These are phyloP conservation scores for Ptychochromis oligacanthus DNA, from an alignment of 2,113 vertebrate species.

Conservation along the genomic window DNA sequence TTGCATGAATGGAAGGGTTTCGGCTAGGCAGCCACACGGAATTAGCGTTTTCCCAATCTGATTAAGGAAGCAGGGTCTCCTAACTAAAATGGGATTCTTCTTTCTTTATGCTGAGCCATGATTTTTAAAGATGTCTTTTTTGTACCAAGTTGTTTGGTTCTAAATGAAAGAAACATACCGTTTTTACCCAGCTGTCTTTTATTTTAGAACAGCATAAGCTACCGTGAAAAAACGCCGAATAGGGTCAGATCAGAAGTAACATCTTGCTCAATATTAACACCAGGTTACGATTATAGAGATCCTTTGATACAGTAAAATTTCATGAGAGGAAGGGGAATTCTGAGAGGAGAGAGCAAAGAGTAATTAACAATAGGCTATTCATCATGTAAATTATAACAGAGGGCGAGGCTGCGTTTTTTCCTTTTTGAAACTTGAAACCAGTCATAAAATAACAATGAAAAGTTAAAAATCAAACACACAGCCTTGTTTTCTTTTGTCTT, in stretches of 20 bases:
- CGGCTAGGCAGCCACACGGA: background rate
- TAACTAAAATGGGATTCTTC: background rate
- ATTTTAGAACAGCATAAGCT: background rate
- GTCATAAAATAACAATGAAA: background rate
- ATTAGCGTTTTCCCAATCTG: background rate
- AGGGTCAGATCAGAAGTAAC: background rate
- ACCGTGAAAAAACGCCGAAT: background rate
- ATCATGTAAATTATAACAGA: background rate
- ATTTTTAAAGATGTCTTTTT: background rate
- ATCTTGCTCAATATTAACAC: background rate
- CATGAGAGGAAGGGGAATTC: conserved; percentile 46
- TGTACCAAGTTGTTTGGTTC: background rate
- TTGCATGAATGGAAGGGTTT: conserved; percentile 53
- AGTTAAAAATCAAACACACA: too few species aligned
- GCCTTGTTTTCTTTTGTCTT: background rate
- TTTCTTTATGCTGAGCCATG: background rate
- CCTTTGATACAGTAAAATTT: background rate
- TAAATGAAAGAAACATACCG: background rate
- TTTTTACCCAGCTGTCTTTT: background rate
- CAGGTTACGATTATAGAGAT: background rate
- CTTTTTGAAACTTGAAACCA: background rate
- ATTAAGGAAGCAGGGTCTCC: background rate
- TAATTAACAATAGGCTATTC: background rate
- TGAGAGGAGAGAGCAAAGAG: conserved; percentile 2
- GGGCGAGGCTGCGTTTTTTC: background rate